Evolutionary conservation across 2,888 invertebrate species (phyloP), one percentile per base, ranked within the genome.

Genomic region (Prionchulus punctatus): DNA sequence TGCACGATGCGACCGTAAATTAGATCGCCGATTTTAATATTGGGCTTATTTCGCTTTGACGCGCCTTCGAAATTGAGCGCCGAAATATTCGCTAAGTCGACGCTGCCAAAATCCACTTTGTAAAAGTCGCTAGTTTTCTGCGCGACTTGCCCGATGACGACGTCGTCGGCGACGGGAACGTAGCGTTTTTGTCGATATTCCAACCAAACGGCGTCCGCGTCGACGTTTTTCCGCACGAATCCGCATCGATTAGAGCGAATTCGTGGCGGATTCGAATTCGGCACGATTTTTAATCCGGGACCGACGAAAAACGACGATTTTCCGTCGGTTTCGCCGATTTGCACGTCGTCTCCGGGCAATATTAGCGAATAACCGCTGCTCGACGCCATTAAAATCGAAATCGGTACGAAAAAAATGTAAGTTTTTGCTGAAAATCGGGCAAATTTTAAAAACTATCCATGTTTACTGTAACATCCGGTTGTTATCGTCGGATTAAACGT

Each of bases 11-110:
- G 61, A 2, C 64, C 64, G 57, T 66, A 69, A 51, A 69, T 52
- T 15, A 70, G 59, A 60, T 67, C 67, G 1, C 69, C 69, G 3
- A 62, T 62, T 49, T 63, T 64, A 25, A 70, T 36, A 54, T 63
- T 64, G 12, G 69, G 69, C 26, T 65, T 56, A 53, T 69, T 70
- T 51, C 65, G 49, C 56, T 70, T 70, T 2, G 69, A 69, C 27
- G 68, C 68, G 30, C 67, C 67, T 31, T 57, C 48, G 58, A 65
- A 65, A 27, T 59, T 54, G 27, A 62, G 58, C 50, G 59, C 60
- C 30, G 60, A 60, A 15, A 67, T 58, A 58, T 60, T 57, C 15
- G 68, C 67, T 27, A 56, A 59, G 28, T 69, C 67, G 30, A 64
- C 61, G 23, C 61, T 55, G 25, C 66, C 68, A 30, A 69, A 65